A percentile compares a stretch with the other conserved stretches of the same genome.
Conservation (phyloP, 2,888 invertebrate genomes). For the Coecobrya sp. region DNA sequence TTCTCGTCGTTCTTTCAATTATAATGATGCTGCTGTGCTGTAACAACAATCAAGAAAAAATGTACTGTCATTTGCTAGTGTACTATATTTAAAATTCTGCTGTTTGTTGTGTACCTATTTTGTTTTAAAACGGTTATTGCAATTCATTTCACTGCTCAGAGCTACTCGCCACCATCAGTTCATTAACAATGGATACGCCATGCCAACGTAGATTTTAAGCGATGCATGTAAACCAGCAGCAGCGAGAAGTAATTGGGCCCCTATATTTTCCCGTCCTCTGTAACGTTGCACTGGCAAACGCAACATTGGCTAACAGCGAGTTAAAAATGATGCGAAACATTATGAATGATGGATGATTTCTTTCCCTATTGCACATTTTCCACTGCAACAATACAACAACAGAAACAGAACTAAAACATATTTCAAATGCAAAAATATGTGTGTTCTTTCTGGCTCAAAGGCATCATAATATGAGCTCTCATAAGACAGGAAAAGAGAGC, state of each 20-base stretch:
- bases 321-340: constrained; percentile 32
- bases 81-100: background rate
- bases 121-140: background rate
- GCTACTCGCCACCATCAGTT: background rate
- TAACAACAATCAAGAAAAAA: background rate
- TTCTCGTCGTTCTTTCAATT: background rate
- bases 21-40: background rate
- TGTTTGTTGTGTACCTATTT: background rate
- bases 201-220: background rate
- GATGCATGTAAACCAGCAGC: constrained; percentile 7
- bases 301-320: background rate
- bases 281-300: background rate
- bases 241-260: background rate
- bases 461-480: background rate
- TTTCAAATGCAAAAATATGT: constrained; percentile 49
- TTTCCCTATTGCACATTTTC: constrained; percentile 36
- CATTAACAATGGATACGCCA: constrained; percentile 5
- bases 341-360: constrained; percentile 15
- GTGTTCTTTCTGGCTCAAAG: constrained; percentile 33
- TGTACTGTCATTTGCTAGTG: background rate
- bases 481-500: background rate
- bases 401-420: background rate
- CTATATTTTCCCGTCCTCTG: constrained; percentile 23
- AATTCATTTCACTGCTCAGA: background rate
- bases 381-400: background rate